These are phyloP conservation scores for Archegozetes longisetosus DNA, from an alignment of 1,140 invertebrate genomes.

Conservation along the genomic window DNA sequence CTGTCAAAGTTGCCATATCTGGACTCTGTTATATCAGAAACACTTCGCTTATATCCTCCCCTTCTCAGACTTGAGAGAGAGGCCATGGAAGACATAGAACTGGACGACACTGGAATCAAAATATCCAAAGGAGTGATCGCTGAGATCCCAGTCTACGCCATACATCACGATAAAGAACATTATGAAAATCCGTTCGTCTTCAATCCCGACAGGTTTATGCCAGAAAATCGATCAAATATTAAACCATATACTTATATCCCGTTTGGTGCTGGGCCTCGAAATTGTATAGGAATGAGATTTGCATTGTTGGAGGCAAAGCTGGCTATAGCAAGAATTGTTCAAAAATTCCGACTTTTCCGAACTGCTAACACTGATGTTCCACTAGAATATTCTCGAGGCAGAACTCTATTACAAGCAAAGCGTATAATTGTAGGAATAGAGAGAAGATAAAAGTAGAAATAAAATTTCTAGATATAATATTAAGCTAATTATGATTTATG, in stretches of 20 bases:
- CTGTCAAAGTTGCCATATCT: conserved; percentile 24
- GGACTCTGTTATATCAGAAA: conserved; percentile 26
- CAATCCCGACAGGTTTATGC: conserved; percentile 39
- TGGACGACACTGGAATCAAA: conserved; percentile 15
- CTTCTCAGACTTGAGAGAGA: conserved; percentile 32
- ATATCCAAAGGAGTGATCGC: conserved; percentile 38
- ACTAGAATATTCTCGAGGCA: too few relatives aligned
- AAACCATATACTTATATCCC: conserved; percentile 31
- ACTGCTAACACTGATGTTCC: too few relatives aligned
- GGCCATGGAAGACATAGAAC: conserved; percentile 5
- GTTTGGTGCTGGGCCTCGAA: too few relatives aligned
- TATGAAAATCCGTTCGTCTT: conserved; percentile 42
- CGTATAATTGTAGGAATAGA: too few relatives aligned
- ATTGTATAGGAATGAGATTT: too few relatives aligned
- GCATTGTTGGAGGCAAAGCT: conserved; percentile 16
- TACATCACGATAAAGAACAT: conserved; percentile 42
- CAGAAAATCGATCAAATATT: conserved; percentile 14
- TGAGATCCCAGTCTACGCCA: conserved; percentile 39
- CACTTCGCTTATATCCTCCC: conserved; percentile 24
- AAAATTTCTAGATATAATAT: too few relatives aligned
- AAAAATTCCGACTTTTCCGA: too few relatives aligned
- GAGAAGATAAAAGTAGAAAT: too few relatives aligned
- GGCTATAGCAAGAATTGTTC: too few relatives aligned
- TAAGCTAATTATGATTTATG: too few relatives aligned
- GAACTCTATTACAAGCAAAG: too few relatives aligned